Percentiles rank a stretch among this genome's conserved stretches.
Conservation (phyloP, 1,140 invertebrate species). For the Papilio polyxenes region DNA sequence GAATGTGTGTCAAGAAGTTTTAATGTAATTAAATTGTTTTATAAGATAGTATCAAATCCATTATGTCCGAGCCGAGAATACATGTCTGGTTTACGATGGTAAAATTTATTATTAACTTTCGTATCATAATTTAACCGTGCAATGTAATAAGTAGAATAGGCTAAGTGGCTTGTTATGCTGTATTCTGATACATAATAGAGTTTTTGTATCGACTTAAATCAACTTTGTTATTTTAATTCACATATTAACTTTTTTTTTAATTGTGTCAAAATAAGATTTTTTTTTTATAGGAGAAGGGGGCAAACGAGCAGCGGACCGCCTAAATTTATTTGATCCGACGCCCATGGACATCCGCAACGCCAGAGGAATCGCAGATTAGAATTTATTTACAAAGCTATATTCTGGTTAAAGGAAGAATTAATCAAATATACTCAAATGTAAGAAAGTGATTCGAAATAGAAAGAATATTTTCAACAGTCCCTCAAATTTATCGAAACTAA, state of each 20-base stretch:
- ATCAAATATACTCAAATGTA: neutral
- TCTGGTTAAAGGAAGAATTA: neutral
- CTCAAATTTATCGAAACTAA: neutral
- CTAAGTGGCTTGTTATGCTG: neutral
- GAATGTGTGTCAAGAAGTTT: conserved; percentile 1
- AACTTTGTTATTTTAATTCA: neutral
- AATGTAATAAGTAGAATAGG: neutral
- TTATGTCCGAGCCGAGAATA: conserved; percentile 3
- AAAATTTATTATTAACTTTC: conserved; percentile 15
- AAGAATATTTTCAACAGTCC: neutral
- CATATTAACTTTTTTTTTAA: neutral
- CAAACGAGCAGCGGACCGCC: no score
- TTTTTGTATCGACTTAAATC: neutral
- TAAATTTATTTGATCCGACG: no score
- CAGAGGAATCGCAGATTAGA: no score
- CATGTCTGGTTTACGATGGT: neutral
- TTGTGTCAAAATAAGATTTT: neutral
- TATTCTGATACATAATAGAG: neutral
- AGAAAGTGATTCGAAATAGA: neutral
- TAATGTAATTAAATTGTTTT: conserved; percentile 21
- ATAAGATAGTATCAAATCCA: neutral
- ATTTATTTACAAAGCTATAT: neutral
- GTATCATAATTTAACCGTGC: neutral
- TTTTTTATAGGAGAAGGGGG: no score
- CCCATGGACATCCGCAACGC: no score